These are phyloP conservation scores for Phortica magna DNA, from an alignment of 2,888 invertebrate genomes.

Conservation along the genomic window DNA sequence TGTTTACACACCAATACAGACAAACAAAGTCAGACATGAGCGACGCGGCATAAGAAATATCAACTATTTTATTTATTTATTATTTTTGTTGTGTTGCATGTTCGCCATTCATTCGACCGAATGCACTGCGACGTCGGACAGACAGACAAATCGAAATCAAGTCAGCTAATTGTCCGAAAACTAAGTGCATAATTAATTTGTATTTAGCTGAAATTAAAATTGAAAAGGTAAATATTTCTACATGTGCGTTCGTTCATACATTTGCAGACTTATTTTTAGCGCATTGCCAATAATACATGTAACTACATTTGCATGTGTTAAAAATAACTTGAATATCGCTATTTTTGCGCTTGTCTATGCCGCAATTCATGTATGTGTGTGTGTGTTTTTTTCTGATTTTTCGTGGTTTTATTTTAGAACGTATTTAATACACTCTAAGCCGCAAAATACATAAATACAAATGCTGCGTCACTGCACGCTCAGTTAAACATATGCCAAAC, in stretches of 20 bases:
- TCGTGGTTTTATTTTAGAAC: not conserved
- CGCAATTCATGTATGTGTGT: not conserved
- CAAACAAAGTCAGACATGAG: no score
- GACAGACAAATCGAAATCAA: not conserved
- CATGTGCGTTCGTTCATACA: not conserved
- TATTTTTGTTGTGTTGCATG: not conserved
- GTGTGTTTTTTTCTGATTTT: not conserved
- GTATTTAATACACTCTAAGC: not conserved
- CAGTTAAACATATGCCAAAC: not conserved
- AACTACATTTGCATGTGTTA: not conserved
- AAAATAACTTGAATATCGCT: not conserved
- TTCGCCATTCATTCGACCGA: no score
- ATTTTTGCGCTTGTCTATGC: not conserved
- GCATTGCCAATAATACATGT: not conserved
- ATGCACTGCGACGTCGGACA: not conserved
- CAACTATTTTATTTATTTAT: no score
- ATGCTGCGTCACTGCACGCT: not conserved
- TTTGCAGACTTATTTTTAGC: not conserved
- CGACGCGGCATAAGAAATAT: no score
- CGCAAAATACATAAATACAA: not conserved
- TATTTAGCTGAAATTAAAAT: slow-evolving; percentile 50
- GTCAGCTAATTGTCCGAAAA: not conserved
- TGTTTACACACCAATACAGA: no score
- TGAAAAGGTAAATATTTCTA: slow-evolving; percentile 29
- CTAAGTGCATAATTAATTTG: slow-evolving; percentile 61